phyloP scores from a whole-genome alignment of 2,113 vertebrate genomes.

The Tetrax tetrax region DNA sequence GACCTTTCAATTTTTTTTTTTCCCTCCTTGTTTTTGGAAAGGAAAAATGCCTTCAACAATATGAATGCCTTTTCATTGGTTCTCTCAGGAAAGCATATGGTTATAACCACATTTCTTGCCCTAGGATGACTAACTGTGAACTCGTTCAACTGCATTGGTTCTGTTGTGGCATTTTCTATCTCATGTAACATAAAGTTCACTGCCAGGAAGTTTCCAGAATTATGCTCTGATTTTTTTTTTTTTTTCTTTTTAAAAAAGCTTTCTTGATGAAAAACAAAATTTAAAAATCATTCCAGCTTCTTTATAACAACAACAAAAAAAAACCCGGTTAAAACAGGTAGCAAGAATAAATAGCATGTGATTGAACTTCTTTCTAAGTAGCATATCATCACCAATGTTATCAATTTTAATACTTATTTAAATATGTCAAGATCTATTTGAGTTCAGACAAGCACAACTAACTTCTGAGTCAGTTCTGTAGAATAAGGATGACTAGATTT shows the following conservation, averaged over 20 bases:
- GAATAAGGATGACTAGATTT: slow-evolving; percentile 75
- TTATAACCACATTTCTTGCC: slow-evolving; percentile 66
- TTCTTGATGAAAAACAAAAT: slow-evolving; percentile 27
- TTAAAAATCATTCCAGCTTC: background rate
- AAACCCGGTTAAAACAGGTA: slow-evolving; percentile 46
- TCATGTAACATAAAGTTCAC: slow-evolving; percentile 50
- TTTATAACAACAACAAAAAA: background rate
- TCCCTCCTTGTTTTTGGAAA: slow-evolving; percentile 46
- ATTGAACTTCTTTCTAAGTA: slow-evolving; percentile 63
- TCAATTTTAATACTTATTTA: slow-evolving; percentile 77
- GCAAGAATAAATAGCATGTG: slow-evolving; percentile 60
- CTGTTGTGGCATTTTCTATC: slow-evolving; percentile 62
- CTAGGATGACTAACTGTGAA: slow-evolving; percentile 71
- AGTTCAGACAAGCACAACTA: slow-evolving; percentile 83
- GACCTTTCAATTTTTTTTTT: background rate
- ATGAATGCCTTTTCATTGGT: slow-evolving; percentile 62
- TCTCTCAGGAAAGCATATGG: slow-evolving; percentile 65
- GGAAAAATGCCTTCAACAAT: slow-evolving; percentile 61
- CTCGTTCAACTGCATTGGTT: slow-evolving; percentile 54
- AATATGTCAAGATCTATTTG: slow-evolving; percentile 81
- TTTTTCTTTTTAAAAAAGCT: background rate
- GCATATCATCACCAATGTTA: slow-evolving; percentile 70
- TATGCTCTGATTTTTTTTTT: background rate
- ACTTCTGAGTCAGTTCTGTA: slow-evolving; percentile 66
- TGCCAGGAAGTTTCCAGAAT: slow-evolving; percentile 60